Evolutionary conservation across 2,113 vertebrate genomes (phyloP).

Genomic region (Sminthopsis crassicaudata): DNA sequence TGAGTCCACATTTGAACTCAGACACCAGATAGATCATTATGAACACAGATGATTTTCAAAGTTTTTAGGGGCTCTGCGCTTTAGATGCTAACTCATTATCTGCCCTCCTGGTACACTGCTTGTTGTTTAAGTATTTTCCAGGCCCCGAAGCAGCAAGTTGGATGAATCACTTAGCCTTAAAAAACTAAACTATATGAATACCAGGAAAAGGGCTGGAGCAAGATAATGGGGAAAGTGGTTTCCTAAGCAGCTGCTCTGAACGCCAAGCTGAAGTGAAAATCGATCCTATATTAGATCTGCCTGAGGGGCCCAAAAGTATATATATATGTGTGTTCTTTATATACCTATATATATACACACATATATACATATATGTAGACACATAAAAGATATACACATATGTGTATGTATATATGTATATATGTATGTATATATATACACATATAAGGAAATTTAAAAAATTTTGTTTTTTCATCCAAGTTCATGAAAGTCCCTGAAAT

Average conservation of each 20-base stretch:
- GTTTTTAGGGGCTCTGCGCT: no score
- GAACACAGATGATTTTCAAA: background rate
- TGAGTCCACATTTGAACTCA: no score
- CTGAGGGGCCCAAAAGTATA: no score
- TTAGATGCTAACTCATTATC: background rate
- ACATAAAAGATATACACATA: no score
- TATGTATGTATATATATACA: no score
- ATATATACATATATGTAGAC: no score
- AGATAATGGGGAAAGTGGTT: no score
- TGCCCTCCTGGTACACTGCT: background rate
- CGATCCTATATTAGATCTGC: background rate
- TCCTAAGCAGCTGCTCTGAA: background rate
- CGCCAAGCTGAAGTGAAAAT: background rate
- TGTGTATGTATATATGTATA: background rate
- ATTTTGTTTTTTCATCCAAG: background rate
- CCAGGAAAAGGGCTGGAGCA: background rate
- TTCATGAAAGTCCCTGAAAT: background rate
- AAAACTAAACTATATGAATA: background rate
- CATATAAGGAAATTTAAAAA: background rate
- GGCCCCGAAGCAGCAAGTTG: background rate
- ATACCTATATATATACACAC: no score
- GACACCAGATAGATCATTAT: background rate
- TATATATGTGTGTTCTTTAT: no score
- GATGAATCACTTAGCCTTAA: background rate
- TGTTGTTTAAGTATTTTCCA: background rate